phyloP scores from a whole-genome alignment of 2,888 invertebrate genomes.

The Chironomus tentans region DNA sequence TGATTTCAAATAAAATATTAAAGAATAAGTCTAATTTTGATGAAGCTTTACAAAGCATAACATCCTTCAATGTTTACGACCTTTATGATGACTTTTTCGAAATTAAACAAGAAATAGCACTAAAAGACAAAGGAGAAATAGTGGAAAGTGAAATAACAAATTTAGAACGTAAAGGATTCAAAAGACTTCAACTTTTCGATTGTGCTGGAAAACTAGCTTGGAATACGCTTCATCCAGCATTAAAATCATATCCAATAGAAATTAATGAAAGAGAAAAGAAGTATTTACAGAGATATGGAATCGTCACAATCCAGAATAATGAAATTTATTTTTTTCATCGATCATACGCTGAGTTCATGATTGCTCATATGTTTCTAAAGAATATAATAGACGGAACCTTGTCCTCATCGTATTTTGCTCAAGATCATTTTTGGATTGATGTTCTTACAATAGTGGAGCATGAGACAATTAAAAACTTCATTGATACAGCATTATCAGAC shows the following conservation, averaged over 20 bases:
- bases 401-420: not conserved
- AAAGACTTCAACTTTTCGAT: no score
- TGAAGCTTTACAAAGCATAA: no score
- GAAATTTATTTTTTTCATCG: not conserved
- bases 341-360: not conserved
- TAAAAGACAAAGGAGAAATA: no score
- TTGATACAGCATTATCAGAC: not conserved
- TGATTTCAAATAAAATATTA: no score
- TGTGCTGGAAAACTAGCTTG: not conserved
- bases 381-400: not conserved
- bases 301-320: not conserved
- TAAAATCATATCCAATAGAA: no score
- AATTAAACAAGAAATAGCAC: no score
- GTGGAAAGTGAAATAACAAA: no score
- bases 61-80: no score
- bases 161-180: no score
- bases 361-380: not conserved
- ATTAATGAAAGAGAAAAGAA: not conserved
- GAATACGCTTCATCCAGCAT: not conserved
- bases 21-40: no score
- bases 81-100: no score
- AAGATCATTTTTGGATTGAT: not conserved
- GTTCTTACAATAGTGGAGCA: not conserved
- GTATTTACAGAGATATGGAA: not conserved
- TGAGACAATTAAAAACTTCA: not conserved